Conservation (phyloP, 92 coral and sea anemone genomes). For the Virgularia gustaviana region DNA sequence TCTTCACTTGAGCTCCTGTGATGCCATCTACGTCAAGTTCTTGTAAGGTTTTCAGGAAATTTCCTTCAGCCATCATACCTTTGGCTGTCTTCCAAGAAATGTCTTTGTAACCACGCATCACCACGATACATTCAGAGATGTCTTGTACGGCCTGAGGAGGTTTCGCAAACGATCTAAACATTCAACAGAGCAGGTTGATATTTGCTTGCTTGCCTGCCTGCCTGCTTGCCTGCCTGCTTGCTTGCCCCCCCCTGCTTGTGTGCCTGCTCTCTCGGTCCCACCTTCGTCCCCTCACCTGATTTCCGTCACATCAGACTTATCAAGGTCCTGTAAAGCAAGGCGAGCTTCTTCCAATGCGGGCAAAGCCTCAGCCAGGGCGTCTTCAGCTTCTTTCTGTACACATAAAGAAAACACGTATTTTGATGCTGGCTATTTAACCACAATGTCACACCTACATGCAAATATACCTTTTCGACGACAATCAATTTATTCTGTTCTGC, state of each 20-base stretch:
- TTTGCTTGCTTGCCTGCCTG: too few relatives aligned
- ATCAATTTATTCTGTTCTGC: conserved; percentile 85
- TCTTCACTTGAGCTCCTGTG: conserved; percentile 78
- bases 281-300: too few relatives aligned
- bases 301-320: conserved; percentile 98
- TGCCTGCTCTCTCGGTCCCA: too few relatives aligned
- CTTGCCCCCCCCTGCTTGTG: too few relatives aligned
- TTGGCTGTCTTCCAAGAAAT: conserved; percentile 94
- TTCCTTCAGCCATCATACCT: conserved; percentile 99
- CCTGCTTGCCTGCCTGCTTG: not conserved
- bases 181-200: not conserved
- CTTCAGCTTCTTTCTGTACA: conserved; percentile 72
- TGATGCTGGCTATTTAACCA: too few relatives aligned
- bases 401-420: not conserved
- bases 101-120: conserved; percentile 88
- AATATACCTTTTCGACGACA: conserved; percentile 77
- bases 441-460: too few relatives aligned
- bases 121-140: conserved; percentile 96
- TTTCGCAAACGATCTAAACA: conserved; percentile 86
- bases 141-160: conserved; percentile 98
- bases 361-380: conserved; percentile 83
- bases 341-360: conserved; percentile 97
- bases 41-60: conserved; percentile 87
- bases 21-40: conserved; percentile 98
- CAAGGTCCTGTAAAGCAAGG: conserved; percentile 89